Percentiles rank a stretch among this genome's conserved stretches.
Evolutionary conservation across 2,113 vertebrate genomes (phyloP).

Genomic region (Pterocles gutturalis): DNA sequence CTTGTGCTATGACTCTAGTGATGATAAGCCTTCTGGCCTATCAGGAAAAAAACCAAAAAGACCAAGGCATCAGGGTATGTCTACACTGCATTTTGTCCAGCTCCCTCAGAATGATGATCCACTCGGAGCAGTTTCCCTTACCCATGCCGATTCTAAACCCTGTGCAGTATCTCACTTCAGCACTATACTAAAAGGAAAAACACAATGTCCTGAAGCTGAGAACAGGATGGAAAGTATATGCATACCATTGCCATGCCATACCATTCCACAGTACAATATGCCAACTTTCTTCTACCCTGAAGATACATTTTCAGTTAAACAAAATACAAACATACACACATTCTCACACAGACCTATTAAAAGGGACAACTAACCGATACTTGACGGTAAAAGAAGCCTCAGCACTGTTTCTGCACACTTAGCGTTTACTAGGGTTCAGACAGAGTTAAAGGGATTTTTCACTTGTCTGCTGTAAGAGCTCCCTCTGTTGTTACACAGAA

Average conservation of each 20-base stretch:
- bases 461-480: conserved; percentile 14
- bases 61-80: neutral
- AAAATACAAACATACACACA: neutral
- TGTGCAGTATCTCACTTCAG: neutral
- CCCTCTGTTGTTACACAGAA: conserved; percentile 59
- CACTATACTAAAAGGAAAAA: neutral
- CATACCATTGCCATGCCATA: neutral
- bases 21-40: neutral
- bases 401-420: neutral
- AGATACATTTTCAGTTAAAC: neutral
- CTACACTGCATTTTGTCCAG: neutral
- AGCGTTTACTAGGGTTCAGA: accelerated
- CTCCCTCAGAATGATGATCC: accelerated
- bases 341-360: neutral
- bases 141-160: neutral
- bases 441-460: neutral
- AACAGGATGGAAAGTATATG: neutral
- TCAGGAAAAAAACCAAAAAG: neutral
- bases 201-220: accelerated
- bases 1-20: neutral
- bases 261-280: neutral
- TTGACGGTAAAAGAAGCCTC: neutral
- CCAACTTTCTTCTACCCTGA: neutral
- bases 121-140: neutral
- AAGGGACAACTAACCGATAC: neutral